Base-by-base conservation (phyloP, 2,888 invertebrate species). In the Microplitis manilae region DNA sequence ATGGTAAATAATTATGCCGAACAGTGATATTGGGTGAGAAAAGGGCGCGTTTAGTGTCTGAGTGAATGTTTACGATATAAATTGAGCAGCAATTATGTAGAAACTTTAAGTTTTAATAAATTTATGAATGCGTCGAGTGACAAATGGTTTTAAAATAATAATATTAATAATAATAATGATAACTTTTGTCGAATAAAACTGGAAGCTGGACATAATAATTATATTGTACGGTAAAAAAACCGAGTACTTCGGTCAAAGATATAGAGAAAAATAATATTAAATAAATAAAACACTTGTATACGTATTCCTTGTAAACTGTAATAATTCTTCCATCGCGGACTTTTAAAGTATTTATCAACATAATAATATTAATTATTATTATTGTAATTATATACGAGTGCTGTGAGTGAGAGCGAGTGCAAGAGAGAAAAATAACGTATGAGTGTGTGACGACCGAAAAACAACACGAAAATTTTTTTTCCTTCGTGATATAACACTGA, bases 231-330 rank as follows among this genome's bases (percentile, higher is more conserved):
- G 64, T 60, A 50, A 50, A 50, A 30, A 30, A 13, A 67, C 62
- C 67, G 61, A 71, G 50, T 65, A 60, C 61, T 75, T 70, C 59
- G 65, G 15, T 6, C 15, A 61, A 68, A 20, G 68, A 74, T 68
- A 61, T 68, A 72, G 77, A 79, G 70, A 76, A 64, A 68, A 72
- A 78, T 64, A 70, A 79, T 77, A 65, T 77, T 41, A 75, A 78
- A 76, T 73, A 74, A 76, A 79, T 80, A 83, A 88, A 85, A 93
- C 93, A 94, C 92, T 93, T 93, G 94, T 94, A 94, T 94, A 94
- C 94, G 94, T 94, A 93, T 94, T 91, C 92, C 90, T 90, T 91
- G 91, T 92, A 92, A 92, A 91, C 92, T 92, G 92, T 92, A 91
- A 92, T 92, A 91, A 92, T 92, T 91, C 92, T 92, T 92, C 92